Evolutionary conservation across 2,113 vertebrate genomes (phyloP), one percentile per base, ranked within the genome.

Genomic region (Leucosticte australis): DNA sequence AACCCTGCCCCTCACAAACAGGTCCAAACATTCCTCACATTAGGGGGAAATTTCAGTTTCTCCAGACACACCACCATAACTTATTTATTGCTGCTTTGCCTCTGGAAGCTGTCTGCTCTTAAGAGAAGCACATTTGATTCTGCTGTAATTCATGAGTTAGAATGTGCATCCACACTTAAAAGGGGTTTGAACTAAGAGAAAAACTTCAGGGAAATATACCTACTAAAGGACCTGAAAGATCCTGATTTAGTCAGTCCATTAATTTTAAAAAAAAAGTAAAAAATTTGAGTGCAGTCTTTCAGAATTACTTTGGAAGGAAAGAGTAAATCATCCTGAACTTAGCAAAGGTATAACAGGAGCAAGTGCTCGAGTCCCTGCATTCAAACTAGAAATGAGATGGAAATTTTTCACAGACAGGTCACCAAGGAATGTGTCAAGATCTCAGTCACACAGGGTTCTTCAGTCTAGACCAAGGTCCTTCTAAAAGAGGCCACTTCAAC

Each of bases 51-150:
- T 82, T 73, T 89, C 78, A 79, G n/a, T 57, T 94, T 96, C 83
- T 92, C 77, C 91, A 96, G 89, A 94, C 77, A 7, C 26, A 76
- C 44, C 60, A 44, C 50, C 74, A 76, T 22, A 62, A 86, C 83
- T 94, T 89, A 89, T 87, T 95, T 96, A 94, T 84, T 94, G 94
- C 91, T 92, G 59, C 53, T 92, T 83, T 69, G 87, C 71, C 55
- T 76, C 62, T 28, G 20, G 67, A 94, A 92, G 68, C 78, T 2
- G 23, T 33, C 63, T 95, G 84, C 78, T 89, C 62, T 50, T 65
- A 50, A 63, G 35, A 50, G 52, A 89, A 74, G 33, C 20, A 42
- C 39, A 39, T 85, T 69, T 79, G 37, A 15, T 49, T 85, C 57
- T 73, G 70, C 44, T 79, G 4, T 46, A 68, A n/a, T 10, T 39